These are phyloP conservation scores for Okamejei kenojei DNA, from an alignment of 2,797 vertebrate species.

Conservation along the genomic window DNA sequence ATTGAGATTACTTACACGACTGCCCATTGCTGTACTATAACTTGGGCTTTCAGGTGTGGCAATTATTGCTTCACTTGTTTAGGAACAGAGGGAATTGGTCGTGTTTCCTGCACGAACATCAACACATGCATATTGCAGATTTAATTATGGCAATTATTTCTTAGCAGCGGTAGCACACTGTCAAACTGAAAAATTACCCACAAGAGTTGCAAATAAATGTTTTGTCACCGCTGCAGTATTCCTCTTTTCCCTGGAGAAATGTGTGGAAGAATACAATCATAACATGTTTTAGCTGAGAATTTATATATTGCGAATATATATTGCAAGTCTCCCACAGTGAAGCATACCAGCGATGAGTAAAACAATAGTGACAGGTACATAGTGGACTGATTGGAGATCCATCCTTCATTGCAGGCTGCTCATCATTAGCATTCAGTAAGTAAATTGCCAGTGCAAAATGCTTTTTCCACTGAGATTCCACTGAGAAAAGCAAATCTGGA, in stretches of 20 bases:
- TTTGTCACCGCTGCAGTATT: background rate
- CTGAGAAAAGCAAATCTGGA: background rate
- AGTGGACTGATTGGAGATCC: background rate
- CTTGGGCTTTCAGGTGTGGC: background rate
- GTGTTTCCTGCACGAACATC: background rate
- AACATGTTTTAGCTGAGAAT: background rate
- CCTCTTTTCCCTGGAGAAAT: background rate
- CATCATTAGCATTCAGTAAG: background rate
- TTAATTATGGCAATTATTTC: slow-evolving; percentile 31
- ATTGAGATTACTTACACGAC: background rate
- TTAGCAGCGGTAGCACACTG: background rate
- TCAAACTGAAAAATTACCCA: background rate
- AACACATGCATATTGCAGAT: background rate
- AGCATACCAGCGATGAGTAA: background rate
- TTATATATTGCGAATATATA: background rate
- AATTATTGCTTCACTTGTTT: background rate
- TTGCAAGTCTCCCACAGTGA: background rate
- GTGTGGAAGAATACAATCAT: background rate
- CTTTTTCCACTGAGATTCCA: too few species aligned
- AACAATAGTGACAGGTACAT: background rate
- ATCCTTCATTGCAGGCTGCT: background rate
- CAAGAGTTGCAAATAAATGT: background rate
- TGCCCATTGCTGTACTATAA: background rate
- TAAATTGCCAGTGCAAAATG: background rate
- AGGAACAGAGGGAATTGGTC: too few species aligned